Base-by-base conservation (phyloP, 2,888 invertebrate species). In the Apomyelois bistriatella region DNA sequence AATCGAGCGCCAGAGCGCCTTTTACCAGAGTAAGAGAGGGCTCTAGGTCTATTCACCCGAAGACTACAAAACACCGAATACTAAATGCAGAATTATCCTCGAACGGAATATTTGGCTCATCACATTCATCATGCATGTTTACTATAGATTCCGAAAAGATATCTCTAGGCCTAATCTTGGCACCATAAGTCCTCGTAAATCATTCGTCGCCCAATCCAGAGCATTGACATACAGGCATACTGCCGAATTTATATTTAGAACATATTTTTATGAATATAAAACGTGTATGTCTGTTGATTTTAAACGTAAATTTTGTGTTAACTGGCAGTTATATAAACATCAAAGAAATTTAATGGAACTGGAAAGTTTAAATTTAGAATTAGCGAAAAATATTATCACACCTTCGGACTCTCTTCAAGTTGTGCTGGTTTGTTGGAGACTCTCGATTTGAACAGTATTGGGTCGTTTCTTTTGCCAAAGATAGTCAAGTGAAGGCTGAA, bases 161-260 rank as follows among this genome's bases (percentile, higher is more conserved):
- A 47, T 46, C 52, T 35, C 43, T 28, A 51, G 53, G 52, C 53
- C 47, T 47, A 52, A 28, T 30, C 30, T 53, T 58, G 58, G 55
- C 58, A 58, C 43, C 42, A 40, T 13, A 1, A 15, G 32, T 17
- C 30, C 15, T 56, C 56, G 53, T 58, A 58, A 58, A 58, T 58
- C 58, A 52, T 48, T 58, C 56, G 53, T 22, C 58, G 53, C 49
- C 53, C 49, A 40, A 54, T 54, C 48, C 52, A 15, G 49, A 40
- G 47, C 41, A 42, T 48, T 42, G 54, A 52, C 52, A 52, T 52
- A 52, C 40, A 40, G 40, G 16, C 40, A 40, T 43, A 43, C 36
- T 36, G 36, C 22, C 12, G 17, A 22, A 22, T 17, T 15, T 30
- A 40, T 40, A 50, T 35, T 43, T 43, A 42, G 42, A 49, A 40